Percentiles rank a stretch among this genome's conserved stretches.
These are phyloP conservation scores for Phaenicophaeus curvirostris DNA, from an alignment of 2,797 vertebrate species.

Conservation along the genomic window DNA sequence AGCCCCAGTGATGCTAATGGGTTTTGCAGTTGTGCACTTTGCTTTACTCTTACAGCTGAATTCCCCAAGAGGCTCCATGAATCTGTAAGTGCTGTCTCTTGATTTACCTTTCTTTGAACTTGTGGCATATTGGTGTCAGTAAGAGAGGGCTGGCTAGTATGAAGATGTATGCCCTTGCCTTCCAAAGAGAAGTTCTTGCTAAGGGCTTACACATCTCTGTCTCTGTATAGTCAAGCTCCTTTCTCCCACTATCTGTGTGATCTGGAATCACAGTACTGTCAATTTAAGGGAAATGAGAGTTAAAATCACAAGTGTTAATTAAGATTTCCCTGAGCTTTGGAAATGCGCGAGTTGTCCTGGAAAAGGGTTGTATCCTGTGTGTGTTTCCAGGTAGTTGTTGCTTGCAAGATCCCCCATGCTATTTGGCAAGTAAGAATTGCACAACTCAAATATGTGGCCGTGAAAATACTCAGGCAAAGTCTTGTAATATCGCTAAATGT, in stretches of 20 bases:
- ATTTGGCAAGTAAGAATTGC: not conserved
- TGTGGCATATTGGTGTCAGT: not conserved
- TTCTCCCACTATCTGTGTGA: not conserved
- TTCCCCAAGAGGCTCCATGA: not conserved
- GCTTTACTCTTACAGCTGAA: not conserved
- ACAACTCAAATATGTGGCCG: not conserved
- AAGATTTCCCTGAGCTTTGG: not conserved
- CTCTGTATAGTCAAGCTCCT: not conserved
- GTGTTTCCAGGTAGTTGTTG: not conserved
- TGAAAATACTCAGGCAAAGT: not conserved
- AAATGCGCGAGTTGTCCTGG: not conserved
- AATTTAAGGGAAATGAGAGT: not conserved
- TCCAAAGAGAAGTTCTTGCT: not conserved
- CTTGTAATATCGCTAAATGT: not conserved
- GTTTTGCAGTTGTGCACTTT: conserved; percentile 4
- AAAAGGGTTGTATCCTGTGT: not conserved
- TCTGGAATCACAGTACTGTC: not conserved
- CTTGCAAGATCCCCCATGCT: not conserved
- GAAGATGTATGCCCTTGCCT: not conserved
- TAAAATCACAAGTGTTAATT: not conserved
- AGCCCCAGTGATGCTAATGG: not conserved
- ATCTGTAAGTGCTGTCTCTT: not conserved
- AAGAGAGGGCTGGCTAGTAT: not conserved
- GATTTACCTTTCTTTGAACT: not conserved
- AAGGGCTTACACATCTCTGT: not conserved